Percentiles rank a stretch among this genome's conserved stretches.
phyloP scores from a whole-genome alignment of 2,797 vertebrate species.

The Centroberyx gerrardi region DNA sequence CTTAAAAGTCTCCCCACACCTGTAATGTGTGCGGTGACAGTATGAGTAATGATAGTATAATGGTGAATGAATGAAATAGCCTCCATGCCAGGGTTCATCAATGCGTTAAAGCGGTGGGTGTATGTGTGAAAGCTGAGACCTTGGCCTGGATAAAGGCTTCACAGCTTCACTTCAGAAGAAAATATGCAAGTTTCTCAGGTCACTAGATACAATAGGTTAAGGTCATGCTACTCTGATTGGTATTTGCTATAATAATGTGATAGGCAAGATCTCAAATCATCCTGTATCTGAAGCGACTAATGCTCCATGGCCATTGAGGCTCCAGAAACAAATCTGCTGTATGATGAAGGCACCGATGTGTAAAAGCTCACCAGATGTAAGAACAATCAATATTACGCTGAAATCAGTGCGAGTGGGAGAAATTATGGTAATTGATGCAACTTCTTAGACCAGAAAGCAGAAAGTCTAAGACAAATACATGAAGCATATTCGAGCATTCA shows the following conservation, averaged over 20 bases:
- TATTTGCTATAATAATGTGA: neutral
- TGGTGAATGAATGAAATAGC: slow-evolving; percentile 5
- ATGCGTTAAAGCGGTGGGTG: slow-evolving; percentile 7
- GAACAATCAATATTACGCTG: no score
- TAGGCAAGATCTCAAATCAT: neutral
- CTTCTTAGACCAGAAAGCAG: neutral
- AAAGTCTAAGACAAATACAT: neutral
- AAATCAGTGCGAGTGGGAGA: no score
- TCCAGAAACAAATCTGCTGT: neutral
- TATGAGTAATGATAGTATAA: neutral
- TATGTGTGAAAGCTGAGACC: slow-evolving; percentile 1
- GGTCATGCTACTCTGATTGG: neutral
- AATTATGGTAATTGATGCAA: no score
- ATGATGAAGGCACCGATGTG: neutral
- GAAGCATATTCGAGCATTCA: neutral
- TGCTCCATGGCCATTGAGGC: neutral
- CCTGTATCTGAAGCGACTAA: neutral
- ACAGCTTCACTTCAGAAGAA: neutral
- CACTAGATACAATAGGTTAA: neutral
- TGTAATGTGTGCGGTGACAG: neutral
- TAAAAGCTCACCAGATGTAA: neutral
- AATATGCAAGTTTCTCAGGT: neutral
- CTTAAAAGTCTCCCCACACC: neutral
- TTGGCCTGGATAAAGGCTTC: neutral
- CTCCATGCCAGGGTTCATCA: slow-evolving; percentile 22